Conservation (phyloP, 1,140 invertebrate species). For the Coelopa frigida region DNA sequence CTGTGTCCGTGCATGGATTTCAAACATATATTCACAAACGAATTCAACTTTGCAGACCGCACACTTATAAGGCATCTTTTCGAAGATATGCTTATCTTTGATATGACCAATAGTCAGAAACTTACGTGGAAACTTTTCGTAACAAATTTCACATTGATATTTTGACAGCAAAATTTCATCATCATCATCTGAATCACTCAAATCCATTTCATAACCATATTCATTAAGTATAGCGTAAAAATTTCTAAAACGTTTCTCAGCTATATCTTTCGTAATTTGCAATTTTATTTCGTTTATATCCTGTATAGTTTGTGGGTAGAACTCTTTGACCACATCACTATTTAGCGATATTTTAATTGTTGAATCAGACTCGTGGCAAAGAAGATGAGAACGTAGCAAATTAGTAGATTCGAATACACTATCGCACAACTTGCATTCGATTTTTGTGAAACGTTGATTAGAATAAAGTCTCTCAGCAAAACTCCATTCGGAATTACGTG, state of each 20-base stretch:
- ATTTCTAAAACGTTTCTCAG: slow-evolving; percentile 15
- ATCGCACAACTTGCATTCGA: slow-evolving; percentile 31
- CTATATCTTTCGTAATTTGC: slow-evolving; percentile 20
- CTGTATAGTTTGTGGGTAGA: slow-evolving; percentile 9
- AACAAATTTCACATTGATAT: slow-evolving; percentile 25
- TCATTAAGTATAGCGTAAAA: slow-evolving; percentile 26
- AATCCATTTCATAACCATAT: slow-evolving; percentile 29
- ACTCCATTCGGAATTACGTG: slow-evolving; percentile 22
- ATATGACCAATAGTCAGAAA: slow-evolving; percentile 26
- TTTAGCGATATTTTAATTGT: slow-evolving; percentile 15
- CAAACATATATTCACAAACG: slow-evolving; percentile 20
- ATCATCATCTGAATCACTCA: slow-evolving; percentile 28
- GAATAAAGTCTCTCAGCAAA: slow-evolving; percentile 29
- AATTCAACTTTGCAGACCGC: slow-evolving; percentile 29
- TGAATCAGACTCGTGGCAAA: slow-evolving; percentile 15
- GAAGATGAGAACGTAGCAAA: slow-evolving; percentile 23
- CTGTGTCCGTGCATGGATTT: slow-evolving; percentile 24
- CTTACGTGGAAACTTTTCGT: slow-evolving; percentile 20
- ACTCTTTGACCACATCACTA: slow-evolving; percentile 24
- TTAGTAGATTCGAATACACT: slow-evolving; percentile 15
- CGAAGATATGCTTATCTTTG: slow-evolving; percentile 19
- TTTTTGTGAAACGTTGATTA: slow-evolving; percentile 12
- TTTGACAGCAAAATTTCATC: neutral
- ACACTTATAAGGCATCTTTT: slow-evolving; percentile 20
- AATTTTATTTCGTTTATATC: slow-evolving; percentile 18